phyloP scores from a whole-genome alignment of 2,797 vertebrate species.

The Xiphophorus birchmanni region DNA sequence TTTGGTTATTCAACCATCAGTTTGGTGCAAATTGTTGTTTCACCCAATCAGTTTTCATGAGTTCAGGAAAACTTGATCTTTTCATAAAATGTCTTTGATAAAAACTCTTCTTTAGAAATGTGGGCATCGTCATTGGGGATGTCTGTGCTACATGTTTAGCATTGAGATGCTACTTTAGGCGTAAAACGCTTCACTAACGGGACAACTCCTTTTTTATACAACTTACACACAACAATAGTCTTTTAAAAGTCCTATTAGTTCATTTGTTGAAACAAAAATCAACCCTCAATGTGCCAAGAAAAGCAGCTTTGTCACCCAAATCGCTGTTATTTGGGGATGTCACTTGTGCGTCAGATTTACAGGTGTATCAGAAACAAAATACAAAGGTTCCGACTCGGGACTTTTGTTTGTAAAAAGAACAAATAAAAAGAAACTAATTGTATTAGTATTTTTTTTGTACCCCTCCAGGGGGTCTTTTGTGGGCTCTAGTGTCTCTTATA shows the following conservation, averaged over 20 bases:
- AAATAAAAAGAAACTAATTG: too few species aligned
- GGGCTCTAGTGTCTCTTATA: too few species aligned
- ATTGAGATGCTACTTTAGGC: background rate
- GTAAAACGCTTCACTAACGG: background rate
- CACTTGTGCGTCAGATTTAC: background rate
- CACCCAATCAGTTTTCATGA: background rate
- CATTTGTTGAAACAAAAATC: background rate
- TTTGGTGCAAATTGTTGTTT: too few species aligned
- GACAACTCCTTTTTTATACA: background rate
- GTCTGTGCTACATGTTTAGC: background rate
- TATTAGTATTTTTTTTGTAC: too few species aligned
- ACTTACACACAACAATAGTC: background rate
- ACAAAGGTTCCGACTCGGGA: background rate
- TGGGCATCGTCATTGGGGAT: too few species aligned
- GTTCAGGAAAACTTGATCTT: background rate
- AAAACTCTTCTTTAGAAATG: too few species aligned
- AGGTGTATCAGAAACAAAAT: background rate
- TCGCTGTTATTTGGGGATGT: background rate
- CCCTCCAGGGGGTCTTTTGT: too few species aligned
- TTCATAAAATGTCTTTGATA: background rate
- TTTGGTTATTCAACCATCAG: background rate
- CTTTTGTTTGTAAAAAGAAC: too few species aligned
- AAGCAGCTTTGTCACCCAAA: background rate
- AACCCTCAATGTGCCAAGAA: background rate
- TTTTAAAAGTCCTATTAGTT: background rate